phyloP scores from a whole-genome alignment of 2,797 vertebrate genomes.

The Pristis pectinata region DNA sequence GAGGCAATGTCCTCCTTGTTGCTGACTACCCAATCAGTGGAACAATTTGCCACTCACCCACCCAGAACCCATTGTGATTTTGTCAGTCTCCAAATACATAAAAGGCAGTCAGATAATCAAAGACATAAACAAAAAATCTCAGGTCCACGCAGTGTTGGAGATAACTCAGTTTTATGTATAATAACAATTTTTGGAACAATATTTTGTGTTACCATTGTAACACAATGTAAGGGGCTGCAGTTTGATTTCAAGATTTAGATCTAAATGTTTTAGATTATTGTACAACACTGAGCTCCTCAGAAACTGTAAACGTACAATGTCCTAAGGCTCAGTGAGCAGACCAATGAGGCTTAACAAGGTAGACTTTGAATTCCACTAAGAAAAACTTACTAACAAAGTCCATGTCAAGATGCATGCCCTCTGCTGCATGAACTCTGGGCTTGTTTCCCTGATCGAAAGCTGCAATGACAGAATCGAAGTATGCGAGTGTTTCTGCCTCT shows the following conservation, averaged over 20 bases:
- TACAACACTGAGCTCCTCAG: not conserved
- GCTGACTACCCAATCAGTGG: not conserved
- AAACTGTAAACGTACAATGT: not conserved
- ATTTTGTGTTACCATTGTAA: not conserved
- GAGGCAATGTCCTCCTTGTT: not conserved
- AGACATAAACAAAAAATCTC: not conserved
- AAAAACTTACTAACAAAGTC: conserved; percentile 78
- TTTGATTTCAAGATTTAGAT: not conserved
- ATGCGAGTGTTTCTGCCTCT: conserved; percentile 79
- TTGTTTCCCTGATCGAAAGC: conserved; percentile 73
- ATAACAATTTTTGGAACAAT: not conserved
- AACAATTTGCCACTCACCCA: not conserved
- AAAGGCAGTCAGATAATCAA: not conserved
- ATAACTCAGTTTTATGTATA: not conserved
- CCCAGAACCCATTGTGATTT: not conserved
- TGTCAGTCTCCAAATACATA: not conserved
- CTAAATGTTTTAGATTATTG: not conserved
- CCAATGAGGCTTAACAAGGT: not conserved
- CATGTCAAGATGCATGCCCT: conserved; percentile 75
- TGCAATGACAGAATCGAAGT: conserved; percentile 83
- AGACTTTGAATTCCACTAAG: not conserved
- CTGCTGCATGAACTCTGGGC: conserved; percentile 53
- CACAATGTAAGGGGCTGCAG: not conserved
- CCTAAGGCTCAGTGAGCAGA: too few species aligned
- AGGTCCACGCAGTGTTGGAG: not conserved